These are phyloP conservation scores for Tenthredo notha DNA, from an alignment of 2,888 invertebrate species.

Conservation along the genomic window DNA sequence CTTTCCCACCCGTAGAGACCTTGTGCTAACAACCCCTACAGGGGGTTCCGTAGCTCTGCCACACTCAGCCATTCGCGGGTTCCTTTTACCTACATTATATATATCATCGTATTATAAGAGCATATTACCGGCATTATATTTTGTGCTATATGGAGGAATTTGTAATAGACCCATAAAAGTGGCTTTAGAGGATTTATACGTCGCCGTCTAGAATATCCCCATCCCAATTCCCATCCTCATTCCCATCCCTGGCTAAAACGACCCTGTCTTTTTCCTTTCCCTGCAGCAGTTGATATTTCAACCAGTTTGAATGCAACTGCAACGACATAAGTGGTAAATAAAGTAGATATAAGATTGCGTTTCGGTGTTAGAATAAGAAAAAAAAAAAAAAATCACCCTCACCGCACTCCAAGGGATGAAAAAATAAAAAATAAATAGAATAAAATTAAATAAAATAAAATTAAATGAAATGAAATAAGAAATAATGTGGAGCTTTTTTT, in stretches of 20 bases:
- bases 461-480: too few species aligned
- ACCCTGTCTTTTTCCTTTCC: background rate
- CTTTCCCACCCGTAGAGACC: conserved; percentile 47
- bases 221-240: background rate
- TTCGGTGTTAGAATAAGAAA: background rate
- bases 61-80: conserved; percentile 29
- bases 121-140: conserved; percentile 47
- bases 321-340: background rate
- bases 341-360: background rate
- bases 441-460: background rate
- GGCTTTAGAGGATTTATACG: conserved; percentile 29
- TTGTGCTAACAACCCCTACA: conserved; percentile 63
- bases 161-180: conserved; percentile 46
- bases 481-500: background rate
- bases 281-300: conserved; percentile 14
- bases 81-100: conserved; percentile 56
- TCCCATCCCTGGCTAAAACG: too few species aligned
- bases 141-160: conserved; percentile 41
- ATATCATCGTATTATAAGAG: conserved; percentile 54
- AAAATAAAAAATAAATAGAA: background rate
- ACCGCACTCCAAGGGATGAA: too few species aligned
- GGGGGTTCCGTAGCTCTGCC: conserved; percentile 33
- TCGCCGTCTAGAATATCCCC: background rate
- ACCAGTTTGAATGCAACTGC: background rate
- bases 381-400: too few species aligned